These are phyloP conservation scores for Odontothrips loti DNA, from an alignment of 2,888 invertebrate species.

Conservation along the genomic window DNA sequence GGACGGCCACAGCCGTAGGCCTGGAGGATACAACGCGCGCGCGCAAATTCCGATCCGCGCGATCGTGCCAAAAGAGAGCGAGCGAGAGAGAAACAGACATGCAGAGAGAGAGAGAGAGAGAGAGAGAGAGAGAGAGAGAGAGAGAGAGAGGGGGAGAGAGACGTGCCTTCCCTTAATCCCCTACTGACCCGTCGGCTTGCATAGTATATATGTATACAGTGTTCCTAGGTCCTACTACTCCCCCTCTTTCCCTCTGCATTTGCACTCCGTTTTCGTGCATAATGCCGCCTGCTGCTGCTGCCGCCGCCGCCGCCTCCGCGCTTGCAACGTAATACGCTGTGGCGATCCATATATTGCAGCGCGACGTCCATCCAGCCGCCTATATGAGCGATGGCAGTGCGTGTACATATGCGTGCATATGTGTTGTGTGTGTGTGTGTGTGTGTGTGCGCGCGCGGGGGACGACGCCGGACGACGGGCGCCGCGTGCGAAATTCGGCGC, in stretches of 20 bases:
- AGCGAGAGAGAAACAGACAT: too few relatives aligned
- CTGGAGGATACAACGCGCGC: not conserved
- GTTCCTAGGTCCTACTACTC: not conserved
- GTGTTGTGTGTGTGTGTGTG: not conserved
- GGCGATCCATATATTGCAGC: not conserved
- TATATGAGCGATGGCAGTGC: not conserved
- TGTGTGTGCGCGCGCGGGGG: not conserved
- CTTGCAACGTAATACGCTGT: constrained; percentile 1
- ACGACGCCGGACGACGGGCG: not conserved
- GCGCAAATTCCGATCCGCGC: not conserved
- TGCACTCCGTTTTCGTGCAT: constrained; percentile 21
- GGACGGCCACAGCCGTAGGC: too few relatives aligned
- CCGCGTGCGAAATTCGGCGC: constrained; percentile 15
- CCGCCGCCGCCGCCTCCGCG: too few relatives aligned
- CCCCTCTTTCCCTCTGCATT: not conserved
- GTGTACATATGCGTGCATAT: not conserved
- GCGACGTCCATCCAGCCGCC: too few relatives aligned
- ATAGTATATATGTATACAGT: too few relatives aligned
- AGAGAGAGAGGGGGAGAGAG: too few relatives aligned
- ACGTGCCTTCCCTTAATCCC: too few relatives aligned
- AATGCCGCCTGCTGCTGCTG: too few relatives aligned
- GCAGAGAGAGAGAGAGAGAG: too few relatives aligned
- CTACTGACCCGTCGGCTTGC: too few relatives aligned
- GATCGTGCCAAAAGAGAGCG: not conserved
- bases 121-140: too few relatives aligned